Conservation (phyloP, 2,888 invertebrate genomes). For the Sarcophaga caerulescens region DNA sequence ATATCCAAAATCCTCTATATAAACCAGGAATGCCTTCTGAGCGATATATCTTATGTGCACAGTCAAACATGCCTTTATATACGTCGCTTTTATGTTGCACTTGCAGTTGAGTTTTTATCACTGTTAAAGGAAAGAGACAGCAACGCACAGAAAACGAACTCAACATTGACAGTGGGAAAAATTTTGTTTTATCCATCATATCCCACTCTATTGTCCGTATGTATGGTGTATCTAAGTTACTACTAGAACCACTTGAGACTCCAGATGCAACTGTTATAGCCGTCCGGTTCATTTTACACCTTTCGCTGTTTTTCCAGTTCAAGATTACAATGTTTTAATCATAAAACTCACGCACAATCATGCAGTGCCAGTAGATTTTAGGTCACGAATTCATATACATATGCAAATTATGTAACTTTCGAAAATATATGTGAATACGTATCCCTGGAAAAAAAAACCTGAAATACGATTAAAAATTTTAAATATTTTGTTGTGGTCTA, state of each 20-base stretch:
- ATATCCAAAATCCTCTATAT: conserved; percentile 97
- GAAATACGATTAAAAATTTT: conserved; percentile 16
- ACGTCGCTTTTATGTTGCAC: conserved; percentile 89
- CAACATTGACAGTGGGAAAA: conserved; percentile 94
- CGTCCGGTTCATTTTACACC: conserved; percentile 53
- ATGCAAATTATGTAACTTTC: conserved; percentile 10
- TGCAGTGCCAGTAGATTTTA: conserved; percentile 9
- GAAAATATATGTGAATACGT: conserved; percentile 4
- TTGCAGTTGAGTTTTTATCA: conserved; percentile 97
- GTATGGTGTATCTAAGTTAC: conserved; percentile 78
- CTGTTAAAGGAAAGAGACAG: conserved; percentile 94
- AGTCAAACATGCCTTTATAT: conserved; percentile 93
- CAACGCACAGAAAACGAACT: conserved; percentile 85
- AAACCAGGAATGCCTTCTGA: conserved; percentile 93
- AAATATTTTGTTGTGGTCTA: not conserved
- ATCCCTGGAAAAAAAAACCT: conserved; percentile 41
- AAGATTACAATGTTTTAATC: conserved; percentile 1
- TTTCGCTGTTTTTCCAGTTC: not conserved
- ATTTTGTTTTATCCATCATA: conserved; percentile 98
- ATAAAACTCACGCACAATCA: conserved; percentile 4
- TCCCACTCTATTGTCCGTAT: conserved; percentile 97
- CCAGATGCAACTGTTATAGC: conserved; percentile 70
- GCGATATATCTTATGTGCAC: conserved; percentile 91
- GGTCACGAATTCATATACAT: conserved; percentile 58
- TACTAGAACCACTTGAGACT: conserved; percentile 67